Evolutionary conservation across 2,113 vertebrate species (phyloP).

Genomic region (Equus przewalskii): DNA sequence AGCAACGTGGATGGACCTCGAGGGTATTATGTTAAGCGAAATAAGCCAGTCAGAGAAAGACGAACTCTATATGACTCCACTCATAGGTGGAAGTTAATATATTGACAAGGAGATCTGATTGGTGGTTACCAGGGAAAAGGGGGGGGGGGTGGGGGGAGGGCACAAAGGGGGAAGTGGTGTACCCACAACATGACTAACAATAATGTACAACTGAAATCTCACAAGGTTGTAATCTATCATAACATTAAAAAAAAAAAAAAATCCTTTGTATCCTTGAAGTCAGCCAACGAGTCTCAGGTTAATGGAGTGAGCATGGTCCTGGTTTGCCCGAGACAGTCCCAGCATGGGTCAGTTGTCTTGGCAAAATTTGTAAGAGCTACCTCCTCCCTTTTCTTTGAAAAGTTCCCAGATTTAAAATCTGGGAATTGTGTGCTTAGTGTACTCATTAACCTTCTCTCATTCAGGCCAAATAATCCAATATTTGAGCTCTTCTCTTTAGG

Average conservation of each 20-base stretch:
- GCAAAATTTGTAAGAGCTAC: neutral
- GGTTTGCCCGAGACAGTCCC: neutral
- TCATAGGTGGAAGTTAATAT: too few relatives aligned
- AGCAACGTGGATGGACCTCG: too few relatives aligned
- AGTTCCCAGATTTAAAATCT: constrained; percentile 30
- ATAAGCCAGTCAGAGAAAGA: too few relatives aligned
- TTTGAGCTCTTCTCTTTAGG: neutral
- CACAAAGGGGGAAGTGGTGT: too few relatives aligned
- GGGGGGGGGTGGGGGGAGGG: too few relatives aligned
- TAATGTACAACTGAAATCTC: too few relatives aligned
- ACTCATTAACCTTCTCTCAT: neutral
- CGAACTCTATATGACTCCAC: too few relatives aligned
- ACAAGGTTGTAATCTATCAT: too few relatives aligned
- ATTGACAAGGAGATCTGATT: too few relatives aligned
- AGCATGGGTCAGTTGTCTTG: neutral
- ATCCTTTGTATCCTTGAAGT: neutral
- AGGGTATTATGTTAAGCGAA: too few relatives aligned
- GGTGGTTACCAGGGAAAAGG: too few relatives aligned
- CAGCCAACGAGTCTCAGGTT: neutral
- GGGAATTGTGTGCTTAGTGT: neutral
- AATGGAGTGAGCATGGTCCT: neutral
- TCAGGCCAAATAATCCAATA: neutral
- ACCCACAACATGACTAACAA: too few relatives aligned
- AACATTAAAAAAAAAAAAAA: neutral
- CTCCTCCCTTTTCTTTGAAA: neutral